Evolutionary conservation across 2,888 invertebrate species (phyloP), one percentile per base, ranked within the genome.

Genomic region (Drosophila parthenogenetica): DNA sequence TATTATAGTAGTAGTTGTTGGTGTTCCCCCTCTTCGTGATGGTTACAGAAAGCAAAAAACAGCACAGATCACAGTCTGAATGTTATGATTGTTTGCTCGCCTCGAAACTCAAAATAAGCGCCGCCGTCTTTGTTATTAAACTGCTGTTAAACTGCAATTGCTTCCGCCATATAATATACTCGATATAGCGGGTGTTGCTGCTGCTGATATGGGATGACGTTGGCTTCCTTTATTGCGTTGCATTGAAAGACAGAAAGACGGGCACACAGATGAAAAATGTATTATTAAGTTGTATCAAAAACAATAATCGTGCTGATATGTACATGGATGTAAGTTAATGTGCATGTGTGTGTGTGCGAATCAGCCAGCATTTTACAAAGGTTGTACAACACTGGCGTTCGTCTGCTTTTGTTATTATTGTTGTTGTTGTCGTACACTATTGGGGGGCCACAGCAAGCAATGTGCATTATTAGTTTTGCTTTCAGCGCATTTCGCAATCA

Each of bases 401-500:
- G 67, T 51, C 42, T 55, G 43, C 64, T 64, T 8, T 60, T 81
- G 48, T 77, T 78, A 59, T 75, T 76, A 55, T 55, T 79, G 60
- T 78, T 73, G 84, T 54, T 77, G 42, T 49, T 67, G 67, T 58
- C 61, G 48, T 16, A 8, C 19, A 14, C 29, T 29, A 13, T 16
- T 32, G 40, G 25, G 14, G 42, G 39, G 48, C 45, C 49, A 29
- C 49, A 57, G 13, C 13, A 13, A 35, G 57, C 39, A 74, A 73
- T 64, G 54, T 71, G 65, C 71, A 79, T 67, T 61, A 79, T 67
- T 63, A 57, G 57, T 50, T 66, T 57, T 54, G 60, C 59, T 76
- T 51, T 42, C 57, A 65, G 60, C 53, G 53, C 70, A 83, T 83
- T 83, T 88, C 83, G 83, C 83, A 83, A 83, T 83, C 89, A 80